Base-by-base conservation (phyloP, 2,797 vertebrate genomes). In the Cetoscarus ocellatus region DNA sequence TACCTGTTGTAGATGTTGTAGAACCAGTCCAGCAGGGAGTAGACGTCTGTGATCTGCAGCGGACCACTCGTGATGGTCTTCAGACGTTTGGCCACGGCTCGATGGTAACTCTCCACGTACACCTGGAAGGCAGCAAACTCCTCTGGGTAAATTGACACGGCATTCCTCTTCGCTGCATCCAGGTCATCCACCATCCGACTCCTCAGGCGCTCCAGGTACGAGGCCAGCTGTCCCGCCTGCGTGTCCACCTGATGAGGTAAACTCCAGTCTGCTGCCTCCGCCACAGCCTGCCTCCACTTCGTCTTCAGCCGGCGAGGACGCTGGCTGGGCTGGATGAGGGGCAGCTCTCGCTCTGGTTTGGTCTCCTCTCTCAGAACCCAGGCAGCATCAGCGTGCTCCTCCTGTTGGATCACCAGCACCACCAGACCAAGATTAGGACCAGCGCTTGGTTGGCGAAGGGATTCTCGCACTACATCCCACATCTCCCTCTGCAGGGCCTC, bases 1-100 rank as follows among this genome's bases (percentile, higher is more conserved):
- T 27, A 97, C 97, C 96, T 96, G 90, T 93, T 95, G 91, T 99
- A 98, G 89, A 96, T 93, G 73, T 97, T 97, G 92, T 96, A 95
- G 92, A 96, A 95, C 97, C 97, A 99, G 63, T 98, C 96, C 39
- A 99, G 91, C 42, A 98, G 90, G 8, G 95, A 95, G 86, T 98
- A 98, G 61, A 96, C 96, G 1, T 99, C 96, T 0, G 95, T 90
- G 70, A 97, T 95, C 44, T 93, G 92, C 57, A 97, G 88, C 0
- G 93, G 92, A 1, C 93, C 90, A 35, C 90, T 89, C 0, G 95
- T 95, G 0, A 96, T 86, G 11, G 78, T 84, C 0, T 83, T 87
- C n/a, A 98, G 87, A 63, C 96, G 95, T 53, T 92, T 95, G 0
- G 95, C 94, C 65, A 97, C 92, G 0, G 94, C 96, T 48, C 76